Conservation (phyloP, 2,888 invertebrate genomes). For the Acronicta aceris region DNA sequence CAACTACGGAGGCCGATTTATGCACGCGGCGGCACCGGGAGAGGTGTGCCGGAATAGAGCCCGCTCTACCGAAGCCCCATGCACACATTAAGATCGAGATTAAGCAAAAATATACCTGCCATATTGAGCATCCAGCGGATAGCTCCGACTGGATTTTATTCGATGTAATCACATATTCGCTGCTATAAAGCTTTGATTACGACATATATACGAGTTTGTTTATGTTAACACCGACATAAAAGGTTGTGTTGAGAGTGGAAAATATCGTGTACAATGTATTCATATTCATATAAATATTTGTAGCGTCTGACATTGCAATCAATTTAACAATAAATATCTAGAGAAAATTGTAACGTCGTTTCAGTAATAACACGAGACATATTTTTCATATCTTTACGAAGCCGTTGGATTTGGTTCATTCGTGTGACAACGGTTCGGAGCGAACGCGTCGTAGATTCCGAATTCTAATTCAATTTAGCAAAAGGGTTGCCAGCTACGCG, state of each 20-base stretch:
- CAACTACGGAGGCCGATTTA: constrained; percentile 55
- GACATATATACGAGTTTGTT: constrained; percentile 52
- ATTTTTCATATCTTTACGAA: constrained; percentile 45
- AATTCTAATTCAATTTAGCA: constrained; percentile 83
- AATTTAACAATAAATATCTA: constrained; percentile 44
- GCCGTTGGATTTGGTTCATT: constrained; percentile 31
- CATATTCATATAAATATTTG: constrained; percentile 45
- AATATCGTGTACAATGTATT: constrained; percentile 37
- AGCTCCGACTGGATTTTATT: constrained; percentile 41
- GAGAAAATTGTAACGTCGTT: constrained; percentile 32
- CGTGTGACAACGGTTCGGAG: constrained; percentile 52
- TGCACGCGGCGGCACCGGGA: constrained; percentile 39
- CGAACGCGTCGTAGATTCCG: constrained; percentile 64
- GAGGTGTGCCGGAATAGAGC: constrained; percentile 56
- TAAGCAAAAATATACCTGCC: constrained; percentile 55
- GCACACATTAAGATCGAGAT: constrained; percentile 59
- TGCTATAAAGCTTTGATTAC: constrained; percentile 51
- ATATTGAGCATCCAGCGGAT: constrained; percentile 53
- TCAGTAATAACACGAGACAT: constrained; percentile 21
- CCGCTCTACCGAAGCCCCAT: constrained; percentile 36
- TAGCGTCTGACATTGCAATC: constrained; percentile 42
- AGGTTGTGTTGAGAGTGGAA: constrained; percentile 26
- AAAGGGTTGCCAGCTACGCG: constrained; percentile 86
- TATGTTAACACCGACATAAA: constrained; percentile 43
- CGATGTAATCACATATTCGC: constrained; percentile 53